Percentiles rank a stretch among this genome's conserved stretches.
phyloP scores from a whole-genome alignment of 2,797 vertebrate genomes.

The Antrozous pallidus region DNA sequence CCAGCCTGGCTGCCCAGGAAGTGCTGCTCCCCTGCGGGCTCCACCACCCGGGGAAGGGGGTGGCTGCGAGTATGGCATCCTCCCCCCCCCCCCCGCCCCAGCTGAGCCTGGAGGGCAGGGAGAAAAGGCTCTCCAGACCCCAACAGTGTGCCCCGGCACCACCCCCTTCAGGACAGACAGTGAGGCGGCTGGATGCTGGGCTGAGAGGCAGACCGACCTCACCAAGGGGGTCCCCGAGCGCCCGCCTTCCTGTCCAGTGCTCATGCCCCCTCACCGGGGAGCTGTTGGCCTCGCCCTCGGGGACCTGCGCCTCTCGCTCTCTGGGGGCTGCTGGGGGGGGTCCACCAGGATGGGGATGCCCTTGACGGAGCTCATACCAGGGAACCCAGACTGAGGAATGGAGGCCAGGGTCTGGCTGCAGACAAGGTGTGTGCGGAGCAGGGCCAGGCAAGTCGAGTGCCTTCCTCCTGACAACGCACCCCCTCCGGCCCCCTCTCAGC shows the following conservation, averaged over 20 bases:
- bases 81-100: background rate
- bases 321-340: background rate
- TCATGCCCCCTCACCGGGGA: background rate
- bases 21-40: background rate
- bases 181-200: background rate
- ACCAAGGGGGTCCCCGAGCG: background rate
- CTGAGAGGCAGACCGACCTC: background rate
- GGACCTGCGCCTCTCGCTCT: background rate
- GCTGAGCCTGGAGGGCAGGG: background rate
- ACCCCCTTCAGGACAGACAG: background rate
- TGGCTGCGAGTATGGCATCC: background rate
- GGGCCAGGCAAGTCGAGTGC: fast-evolving
- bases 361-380: fast-evolving
- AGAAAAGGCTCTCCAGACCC: background rate
- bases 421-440: fast-evolving
- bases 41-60: background rate
- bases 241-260: background rate
- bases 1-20: background rate
- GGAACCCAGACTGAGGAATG: background rate
- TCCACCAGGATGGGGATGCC: fast-evolving
- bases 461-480: background rate
- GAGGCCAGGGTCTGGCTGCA: background rate
- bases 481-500: no score
- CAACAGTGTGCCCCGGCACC: background rate
- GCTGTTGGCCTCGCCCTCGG: fast-evolving